A percentile compares a stretch with the other conserved stretches of the same genome.
phyloP scores from a whole-genome alignment of 1,140 invertebrate species.

The Eupeodes corollae region DNA sequence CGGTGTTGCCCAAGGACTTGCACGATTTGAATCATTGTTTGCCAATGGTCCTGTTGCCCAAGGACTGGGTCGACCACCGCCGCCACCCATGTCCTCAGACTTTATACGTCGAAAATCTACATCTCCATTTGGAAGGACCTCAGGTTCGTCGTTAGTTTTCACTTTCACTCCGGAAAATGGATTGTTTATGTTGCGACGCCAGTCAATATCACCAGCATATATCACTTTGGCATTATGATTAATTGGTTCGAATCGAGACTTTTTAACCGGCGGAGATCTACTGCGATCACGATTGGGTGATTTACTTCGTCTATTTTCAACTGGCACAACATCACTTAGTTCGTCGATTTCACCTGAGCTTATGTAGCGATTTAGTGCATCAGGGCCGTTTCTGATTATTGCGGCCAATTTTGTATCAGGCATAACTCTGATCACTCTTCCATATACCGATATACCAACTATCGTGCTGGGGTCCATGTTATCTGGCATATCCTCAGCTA shows the following conservation, averaged over 20 bases:
- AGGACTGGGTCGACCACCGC: conserved; percentile 9
- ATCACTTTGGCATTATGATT: conserved; percentile 33
- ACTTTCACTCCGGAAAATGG: conserved; percentile 13
- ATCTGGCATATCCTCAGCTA: conserved; percentile 44
- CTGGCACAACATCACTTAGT: conserved; percentile 58
- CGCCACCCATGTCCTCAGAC: conserved; percentile 8
- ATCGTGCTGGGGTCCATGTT: conserved; percentile 63
- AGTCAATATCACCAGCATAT: conserved; percentile 19
- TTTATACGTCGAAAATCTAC: neutral
- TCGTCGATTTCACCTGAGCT: conserved; percentile 67
- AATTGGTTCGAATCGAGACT: conserved; percentile 24
- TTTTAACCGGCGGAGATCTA: conserved; percentile 22
- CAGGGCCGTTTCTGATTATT: conserved; percentile 60
- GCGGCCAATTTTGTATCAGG: conserved; percentile 59
- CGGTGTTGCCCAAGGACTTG: too few relatives aligned
- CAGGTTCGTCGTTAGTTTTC: conserved; percentile 2
- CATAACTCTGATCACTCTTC: conserved; percentile 64
- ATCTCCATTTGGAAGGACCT: too few relatives aligned
- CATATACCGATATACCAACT: conserved; percentile 53
- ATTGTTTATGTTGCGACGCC: conserved; percentile 15
- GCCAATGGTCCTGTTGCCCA: conserved; percentile 7
- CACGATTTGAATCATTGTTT: conserved; percentile 11
- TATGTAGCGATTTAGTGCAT: conserved; percentile 62
- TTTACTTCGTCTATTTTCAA: conserved; percentile 42
- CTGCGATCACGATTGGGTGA: conserved; percentile 25